Conservation (phyloP, 2,113 vertebrate species). For the Pseudorasbora parva region DNA sequence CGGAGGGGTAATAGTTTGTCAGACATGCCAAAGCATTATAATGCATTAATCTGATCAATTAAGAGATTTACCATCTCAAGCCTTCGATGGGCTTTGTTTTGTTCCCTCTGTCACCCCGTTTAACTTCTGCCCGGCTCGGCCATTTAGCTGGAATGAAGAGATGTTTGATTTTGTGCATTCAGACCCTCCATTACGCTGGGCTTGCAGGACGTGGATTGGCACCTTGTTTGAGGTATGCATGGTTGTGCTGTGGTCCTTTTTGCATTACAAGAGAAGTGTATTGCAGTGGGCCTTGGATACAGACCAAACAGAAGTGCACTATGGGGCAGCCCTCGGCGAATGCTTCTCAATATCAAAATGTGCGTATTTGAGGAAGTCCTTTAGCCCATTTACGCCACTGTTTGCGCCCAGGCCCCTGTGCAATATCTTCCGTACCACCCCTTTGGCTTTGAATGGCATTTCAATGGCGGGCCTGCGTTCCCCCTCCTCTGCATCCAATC, state of each 20-base stretch:
- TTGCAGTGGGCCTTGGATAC: constrained; percentile 73
- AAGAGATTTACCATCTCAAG: constrained; percentile 47
- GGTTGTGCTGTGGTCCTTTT: constrained; percentile 67
- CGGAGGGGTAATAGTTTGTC: constrained; percentile 50
- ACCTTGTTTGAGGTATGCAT: constrained; percentile 72
- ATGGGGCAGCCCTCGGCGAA: constrained; percentile 68
- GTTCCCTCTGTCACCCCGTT: constrained; percentile 28
- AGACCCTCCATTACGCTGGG: constrained; percentile 27
- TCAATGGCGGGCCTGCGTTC: constrained; percentile 71
- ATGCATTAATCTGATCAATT: constrained; percentile 53
- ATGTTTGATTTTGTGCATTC: constrained; percentile 47
- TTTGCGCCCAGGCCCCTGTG: constrained; percentile 75
- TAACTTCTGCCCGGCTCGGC: neutral
- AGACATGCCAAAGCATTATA: constrained; percentile 51
- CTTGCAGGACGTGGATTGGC: constrained; percentile 70
- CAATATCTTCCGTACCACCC: constrained; percentile 76
- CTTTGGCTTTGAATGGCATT: constrained; percentile 69
- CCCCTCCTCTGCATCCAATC: constrained; percentile 66
- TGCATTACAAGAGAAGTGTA: constrained; percentile 77
- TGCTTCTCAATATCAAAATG: constrained; percentile 77
- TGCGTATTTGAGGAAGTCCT: constrained; percentile 81
- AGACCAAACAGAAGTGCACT: constrained; percentile 73
- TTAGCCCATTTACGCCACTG: constrained; percentile 76
- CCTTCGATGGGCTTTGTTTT: neutral
- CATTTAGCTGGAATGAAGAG: constrained; percentile 41